Base-by-base conservation (phyloP, 2,113 vertebrate genomes). In the Symphodus melops region DNA sequence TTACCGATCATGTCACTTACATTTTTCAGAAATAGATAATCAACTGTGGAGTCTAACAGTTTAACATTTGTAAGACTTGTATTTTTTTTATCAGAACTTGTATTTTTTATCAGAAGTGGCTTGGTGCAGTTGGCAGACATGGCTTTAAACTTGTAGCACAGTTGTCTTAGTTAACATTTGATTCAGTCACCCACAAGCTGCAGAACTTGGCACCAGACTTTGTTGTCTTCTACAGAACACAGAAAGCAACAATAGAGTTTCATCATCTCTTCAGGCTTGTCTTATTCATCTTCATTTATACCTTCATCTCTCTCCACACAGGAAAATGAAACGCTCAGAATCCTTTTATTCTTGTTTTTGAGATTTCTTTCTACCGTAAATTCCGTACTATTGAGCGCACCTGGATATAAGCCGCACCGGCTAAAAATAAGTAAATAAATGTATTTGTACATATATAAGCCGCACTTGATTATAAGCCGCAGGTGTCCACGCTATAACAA, bases 101-200 rank as follows among this genome's bases (percentile, higher is more conserved):
- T 25, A 25, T 25, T 25, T 21, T 48, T 16, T 16, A 48, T 48
- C 16, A 16, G 14, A 7, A 16, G 13, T 55, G 49, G 33, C 79
- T 69, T 13, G 16, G 19, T 57, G 41, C 54, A 54, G 36, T 77
- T 83, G 79, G 67, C 76, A 88, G 53, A 73, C 56, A n/a, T n/a
- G 49, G 51, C 62, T 60, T 53, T 60, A 36, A 73, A 75, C 49
- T 66, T 1, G 1, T 33, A 48, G 37, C 77, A 72, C 78, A 75
- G 62, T 85, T 88, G 75, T 72, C 70, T 54, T n/a, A 17, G 61
- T 89, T 86, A 88, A 88, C 72, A 74, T 84, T 86, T 89, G 9
- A 90, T 88, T 39, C 42, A 70, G 13, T 58, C 20, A 73, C 85
- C 85, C 59, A 52, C 19, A 46, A 77, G 82, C 82, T 72, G 48